phyloP scores from a whole-genome alignment of 2,888 invertebrate species.

The Baccha elongata region DNA sequence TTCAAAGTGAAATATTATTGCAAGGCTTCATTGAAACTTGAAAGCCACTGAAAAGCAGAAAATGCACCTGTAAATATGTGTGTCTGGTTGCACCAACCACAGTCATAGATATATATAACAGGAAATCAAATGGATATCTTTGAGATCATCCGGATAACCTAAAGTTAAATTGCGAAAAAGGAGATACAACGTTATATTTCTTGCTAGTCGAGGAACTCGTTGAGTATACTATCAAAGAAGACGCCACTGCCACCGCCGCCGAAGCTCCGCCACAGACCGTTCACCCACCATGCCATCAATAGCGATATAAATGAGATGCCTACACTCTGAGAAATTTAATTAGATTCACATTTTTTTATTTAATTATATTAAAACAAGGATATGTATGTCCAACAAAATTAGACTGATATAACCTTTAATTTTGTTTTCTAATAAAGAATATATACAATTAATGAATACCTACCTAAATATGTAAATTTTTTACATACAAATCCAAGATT shows the following conservation, averaged over 20 bases:
- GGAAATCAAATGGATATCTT: constrained; percentile 59
- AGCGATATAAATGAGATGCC: no score
- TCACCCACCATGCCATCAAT: no score
- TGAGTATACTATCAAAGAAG: neutral
- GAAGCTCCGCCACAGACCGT: no score
- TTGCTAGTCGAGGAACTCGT: neutral
- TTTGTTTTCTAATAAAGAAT: no score
- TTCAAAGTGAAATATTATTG: constrained; percentile 50
- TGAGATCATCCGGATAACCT: constrained; percentile 62
- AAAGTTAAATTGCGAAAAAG: constrained; percentile 48
- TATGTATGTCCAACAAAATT: no score
- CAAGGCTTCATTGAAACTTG: constrained; percentile 51
- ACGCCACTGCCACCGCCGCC: neutral
- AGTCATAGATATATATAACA: neutral
- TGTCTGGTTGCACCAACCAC: neutral
- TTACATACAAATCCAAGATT: no score
- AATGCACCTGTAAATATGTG: constrained; percentile 13
- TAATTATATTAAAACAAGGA: no score
- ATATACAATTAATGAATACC: no score
- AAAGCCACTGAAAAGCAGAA: constrained; percentile 38
- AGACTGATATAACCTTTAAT: no score
- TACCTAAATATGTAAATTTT: no score
- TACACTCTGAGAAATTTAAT: no score
- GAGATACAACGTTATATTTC: neutral
- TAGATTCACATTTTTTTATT: neutral